phyloP scores from a whole-genome alignment of 2,888 invertebrate genomes.

The Tethea ocularis region DNA sequence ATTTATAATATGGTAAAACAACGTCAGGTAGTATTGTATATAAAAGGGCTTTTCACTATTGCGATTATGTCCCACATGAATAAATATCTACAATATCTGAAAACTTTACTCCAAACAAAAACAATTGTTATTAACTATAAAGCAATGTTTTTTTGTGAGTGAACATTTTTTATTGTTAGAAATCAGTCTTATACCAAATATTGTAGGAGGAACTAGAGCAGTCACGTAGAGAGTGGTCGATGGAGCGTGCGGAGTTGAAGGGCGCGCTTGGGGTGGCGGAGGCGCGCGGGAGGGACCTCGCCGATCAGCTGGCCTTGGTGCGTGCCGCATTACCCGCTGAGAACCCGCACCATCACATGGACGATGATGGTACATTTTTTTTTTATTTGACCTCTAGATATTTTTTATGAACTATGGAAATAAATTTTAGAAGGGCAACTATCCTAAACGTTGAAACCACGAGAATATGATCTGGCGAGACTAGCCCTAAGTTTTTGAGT shows the following conservation, averaged over 20 bases:
- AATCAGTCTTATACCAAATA: not conserved
- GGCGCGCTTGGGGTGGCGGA: constrained; percentile 89
- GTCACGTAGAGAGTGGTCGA: constrained; percentile 88
- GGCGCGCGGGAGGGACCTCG: constrained; percentile 89
- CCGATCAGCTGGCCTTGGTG: constrained; percentile 78
- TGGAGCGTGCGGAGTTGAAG: constrained; percentile 87
- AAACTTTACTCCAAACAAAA: not conserved
- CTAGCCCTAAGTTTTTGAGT: no score
- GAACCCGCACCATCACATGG: constrained; percentile 65
- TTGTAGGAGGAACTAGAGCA: constrained; percentile 91
- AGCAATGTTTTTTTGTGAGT: not conserved
- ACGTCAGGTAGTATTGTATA: no score
- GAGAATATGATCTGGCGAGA: no score
- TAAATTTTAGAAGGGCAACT: no score
- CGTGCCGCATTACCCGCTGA: constrained; percentile 81
- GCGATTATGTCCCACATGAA: no score
- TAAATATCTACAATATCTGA: not conserved
- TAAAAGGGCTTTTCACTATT: no score
- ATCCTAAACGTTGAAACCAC: no score
- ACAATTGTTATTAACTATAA: not conserved
- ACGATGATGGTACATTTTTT: constrained; percentile 73
- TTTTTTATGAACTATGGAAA: no score
- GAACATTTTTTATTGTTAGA: not conserved
- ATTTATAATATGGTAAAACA: no score
- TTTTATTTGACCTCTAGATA: no score